A percentile compares a stretch with the other conserved stretches of the same genome.
phyloP scores from a whole-genome alignment of 2,888 invertebrate genomes.

The Antheraea yamamai region DNA sequence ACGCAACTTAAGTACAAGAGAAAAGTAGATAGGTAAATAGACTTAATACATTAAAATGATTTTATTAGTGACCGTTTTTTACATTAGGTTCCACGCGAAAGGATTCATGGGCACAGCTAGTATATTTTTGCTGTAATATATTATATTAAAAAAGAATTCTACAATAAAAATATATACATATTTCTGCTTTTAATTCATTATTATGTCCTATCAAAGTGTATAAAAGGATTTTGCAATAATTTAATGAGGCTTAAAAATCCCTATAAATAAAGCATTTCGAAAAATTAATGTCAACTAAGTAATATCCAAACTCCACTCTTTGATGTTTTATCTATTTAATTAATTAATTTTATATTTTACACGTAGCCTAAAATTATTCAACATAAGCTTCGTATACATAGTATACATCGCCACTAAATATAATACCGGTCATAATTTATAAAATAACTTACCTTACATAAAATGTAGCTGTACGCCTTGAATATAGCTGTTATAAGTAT shows the following conservation, averaged over 20 bases:
- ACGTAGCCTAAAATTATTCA: neutral
- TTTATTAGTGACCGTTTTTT: too few relatives aligned
- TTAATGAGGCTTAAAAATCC: neutral
- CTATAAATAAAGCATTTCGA: neutral
- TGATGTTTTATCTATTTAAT: neutral
- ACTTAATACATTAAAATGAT: too few relatives aligned
- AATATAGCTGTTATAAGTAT: constrained; percentile 75
- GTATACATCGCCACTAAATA: constrained; percentile 39
- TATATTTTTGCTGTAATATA: too few relatives aligned
- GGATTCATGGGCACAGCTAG: too few relatives aligned
- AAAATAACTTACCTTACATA: constrained; percentile 60
- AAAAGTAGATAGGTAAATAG: too few relatives aligned
- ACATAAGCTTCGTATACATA: constrained; percentile 25
- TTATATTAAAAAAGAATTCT: too few relatives aligned
- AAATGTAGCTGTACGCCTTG: constrained; percentile 65
- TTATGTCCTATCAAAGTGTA: neutral
- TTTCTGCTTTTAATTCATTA: neutral
- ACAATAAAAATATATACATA: too few relatives aligned
- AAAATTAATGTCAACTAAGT: neutral
- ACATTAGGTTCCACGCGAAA: too few relatives aligned
- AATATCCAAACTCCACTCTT: neutral
- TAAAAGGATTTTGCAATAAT: neutral
- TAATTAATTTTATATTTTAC: neutral
- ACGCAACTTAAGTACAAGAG: too few relatives aligned
- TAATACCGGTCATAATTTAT: constrained; percentile 61